These are phyloP conservation scores for Propithecus deckenii DNA, from an alignment of 2,797 vertebrate species.

Conservation along the genomic window DNA sequence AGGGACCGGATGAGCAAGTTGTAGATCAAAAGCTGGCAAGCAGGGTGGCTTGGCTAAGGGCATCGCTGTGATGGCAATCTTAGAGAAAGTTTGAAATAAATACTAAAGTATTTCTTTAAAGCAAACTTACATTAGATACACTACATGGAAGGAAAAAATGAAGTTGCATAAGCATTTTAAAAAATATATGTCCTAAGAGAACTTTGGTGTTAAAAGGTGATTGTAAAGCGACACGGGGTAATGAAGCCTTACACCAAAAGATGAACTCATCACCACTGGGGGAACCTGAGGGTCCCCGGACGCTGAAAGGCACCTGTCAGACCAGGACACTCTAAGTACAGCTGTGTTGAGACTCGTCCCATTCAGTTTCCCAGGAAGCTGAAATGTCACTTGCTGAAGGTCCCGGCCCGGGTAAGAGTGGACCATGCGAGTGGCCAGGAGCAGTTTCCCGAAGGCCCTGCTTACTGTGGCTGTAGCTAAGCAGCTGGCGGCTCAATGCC, in stretches of 20 bases:
- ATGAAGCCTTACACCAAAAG: background rate
- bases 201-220: background rate
- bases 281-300: fast-evolving
- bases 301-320: background rate
- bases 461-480: background rate
- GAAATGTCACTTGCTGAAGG: background rate
- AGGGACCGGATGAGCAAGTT: background rate
- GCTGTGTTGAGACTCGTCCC: background rate
- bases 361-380: background rate
- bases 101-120: background rate
- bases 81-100: background rate
- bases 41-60: background rate
- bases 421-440: background rate
- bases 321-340: background rate
- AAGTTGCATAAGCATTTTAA: background rate
- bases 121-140: background rate
- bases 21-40: background rate
- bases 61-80: background rate
- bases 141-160: background rate
- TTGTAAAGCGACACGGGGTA: background rate
- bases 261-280: background rate
- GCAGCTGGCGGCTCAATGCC: background rate
- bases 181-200: background rate
- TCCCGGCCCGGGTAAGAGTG: background rate
- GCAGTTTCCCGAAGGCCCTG: background rate